Evolutionary conservation across 1,140 invertebrate genomes (phyloP).

Genomic region (Hylaeus volcanicus): DNA sequence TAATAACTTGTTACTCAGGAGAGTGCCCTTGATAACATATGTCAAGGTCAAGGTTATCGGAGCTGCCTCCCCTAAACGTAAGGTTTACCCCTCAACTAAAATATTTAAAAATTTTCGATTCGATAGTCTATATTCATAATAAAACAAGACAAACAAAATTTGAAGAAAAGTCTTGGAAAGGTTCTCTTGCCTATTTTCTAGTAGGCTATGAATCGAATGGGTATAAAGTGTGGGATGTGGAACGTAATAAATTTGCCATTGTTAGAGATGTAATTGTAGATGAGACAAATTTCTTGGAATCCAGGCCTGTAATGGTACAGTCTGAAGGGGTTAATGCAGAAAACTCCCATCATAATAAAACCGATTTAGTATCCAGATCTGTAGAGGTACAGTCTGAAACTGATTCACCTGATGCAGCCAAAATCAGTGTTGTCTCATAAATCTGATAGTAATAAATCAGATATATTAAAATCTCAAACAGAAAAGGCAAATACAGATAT

Average conservation of each 20-base stretch:
- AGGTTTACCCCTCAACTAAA: constrained; percentile 71
- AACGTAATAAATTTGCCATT: constrained; percentile 67
- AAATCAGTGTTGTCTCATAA: neutral
- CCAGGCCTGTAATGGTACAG: neutral
- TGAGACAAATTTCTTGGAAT: constrained; percentile 17
- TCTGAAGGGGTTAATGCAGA: neutral
- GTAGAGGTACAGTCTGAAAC: neutral
- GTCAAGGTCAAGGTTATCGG: too few species aligned
- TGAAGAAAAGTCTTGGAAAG: constrained; percentile 72
- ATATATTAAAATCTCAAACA: too few species aligned
- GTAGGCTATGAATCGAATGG: constrained; percentile 74
- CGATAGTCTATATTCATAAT: constrained; percentile 73
- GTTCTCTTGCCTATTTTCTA: constrained; percentile 54
- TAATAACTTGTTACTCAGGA: too few species aligned
- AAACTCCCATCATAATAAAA: neutral
- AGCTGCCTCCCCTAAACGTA: constrained; percentile 52
- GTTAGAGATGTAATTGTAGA: constrained; percentile 74
- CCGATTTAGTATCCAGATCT: neutral
- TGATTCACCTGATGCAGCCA: neutral
- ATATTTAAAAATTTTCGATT: constrained; percentile 80
- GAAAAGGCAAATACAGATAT: too few species aligned
- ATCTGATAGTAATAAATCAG: too few species aligned
- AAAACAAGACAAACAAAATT: constrained; percentile 63
- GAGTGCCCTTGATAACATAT: too few species aligned
- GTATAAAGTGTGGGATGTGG: constrained; percentile 73